Base-by-base conservation (phyloP, 2,888 invertebrate genomes). In the Drosophila ochracea region DNA sequence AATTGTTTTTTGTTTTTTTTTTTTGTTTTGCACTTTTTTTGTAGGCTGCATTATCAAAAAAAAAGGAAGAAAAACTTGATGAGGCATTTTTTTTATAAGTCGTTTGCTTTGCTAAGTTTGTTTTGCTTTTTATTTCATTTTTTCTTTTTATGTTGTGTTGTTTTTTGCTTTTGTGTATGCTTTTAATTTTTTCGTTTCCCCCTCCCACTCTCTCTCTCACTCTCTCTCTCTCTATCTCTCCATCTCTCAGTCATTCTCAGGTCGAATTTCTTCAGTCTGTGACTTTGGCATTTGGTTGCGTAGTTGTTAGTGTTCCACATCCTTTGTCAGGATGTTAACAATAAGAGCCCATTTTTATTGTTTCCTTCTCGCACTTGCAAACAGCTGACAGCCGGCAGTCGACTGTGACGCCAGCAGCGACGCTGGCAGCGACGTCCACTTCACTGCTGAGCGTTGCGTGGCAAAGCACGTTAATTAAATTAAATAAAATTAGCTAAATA, bases 401-500 rank as follows among this genome's bases (percentile, higher is more conserved):
- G 80, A 89, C 90, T 71, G 83, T 39, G 28, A 10, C 67, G 71
- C 55, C 68, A 57, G 43, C 77, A 61, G 58, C 68, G 73, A 57
- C 68, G 71, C 58, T 67, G 43, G 13, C 47, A 60, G 49, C 53
- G 55, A 2, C 59, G 50, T 61, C 67, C 73, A 57, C 68, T 70
- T 77, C 57, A 68, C 31, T 52, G 60, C 28, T 68, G 30, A 37
- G 59, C 70, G 63, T 76, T 74, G 80, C 77, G 76, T 76, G 91
- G 82, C 76, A 76, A 67, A 71, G 85, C 76, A 78, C 90, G 87
- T 91, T 87, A 87, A 87, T 87, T 87, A 84, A 87, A 87, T 87
- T 87, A 87, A 91, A 76, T 90, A 88, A 87, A 87, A 87, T 89
- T 85, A 89, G 89, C 87, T 83, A 80, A 82, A 78, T 90, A 84